Evolutionary conservation across 2,797 vertebrate species (phyloP).

Genomic region (Diplodus puntazzo): DNA sequence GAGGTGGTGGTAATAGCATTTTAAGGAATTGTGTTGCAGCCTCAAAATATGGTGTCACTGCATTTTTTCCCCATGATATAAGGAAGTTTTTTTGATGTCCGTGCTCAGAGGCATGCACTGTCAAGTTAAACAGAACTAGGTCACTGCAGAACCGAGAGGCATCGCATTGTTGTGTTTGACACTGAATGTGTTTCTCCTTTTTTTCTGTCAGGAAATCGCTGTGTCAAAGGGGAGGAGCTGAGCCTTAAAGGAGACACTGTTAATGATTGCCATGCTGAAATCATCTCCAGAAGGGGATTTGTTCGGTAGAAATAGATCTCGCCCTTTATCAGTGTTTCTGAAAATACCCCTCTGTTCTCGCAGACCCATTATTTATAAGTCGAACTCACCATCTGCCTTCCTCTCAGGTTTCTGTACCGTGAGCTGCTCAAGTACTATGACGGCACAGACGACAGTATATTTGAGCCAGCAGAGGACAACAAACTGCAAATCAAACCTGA

Average conservation of each 20-base stretch:
- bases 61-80: slow-evolving; percentile 10
- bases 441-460: slow-evolving; percentile 90
- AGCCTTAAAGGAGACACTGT: slow-evolving; percentile 98
- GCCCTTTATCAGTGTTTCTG: slow-evolving; percentile 47
- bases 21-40: not conserved
- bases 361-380: slow-evolving; percentile 44
- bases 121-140: slow-evolving; percentile 50
- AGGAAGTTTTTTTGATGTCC: slow-evolving; percentile 30
- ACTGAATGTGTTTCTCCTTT: slow-evolving; percentile 32
- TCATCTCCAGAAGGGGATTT: slow-evolving; percentile 96
- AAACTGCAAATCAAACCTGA: slow-evolving; percentile 88
- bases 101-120: slow-evolving; percentile 33
- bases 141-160: slow-evolving; percentile 56
- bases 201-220: slow-evolving; percentile 91
- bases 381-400: slow-evolving; percentile 26
- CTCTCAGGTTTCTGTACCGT: slow-evolving; percentile 92
- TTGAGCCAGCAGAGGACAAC: slow-evolving; percentile 84
- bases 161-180: slow-evolving; percentile 53
- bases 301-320: slow-evolving; percentile 87
- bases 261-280: slow-evolving; percentile 98
- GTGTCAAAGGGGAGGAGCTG: slow-evolving; percentile 97
- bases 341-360: slow-evolving; percentile 47
- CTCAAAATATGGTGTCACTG: not conserved
- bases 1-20: not conserved
- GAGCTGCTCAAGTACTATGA: slow-evolving; percentile 92